phyloP scores from a whole-genome alignment of 30 jellyfish, hydroid and myxozoan genomes.

The Chrysaora quinquecirrha region DNA sequence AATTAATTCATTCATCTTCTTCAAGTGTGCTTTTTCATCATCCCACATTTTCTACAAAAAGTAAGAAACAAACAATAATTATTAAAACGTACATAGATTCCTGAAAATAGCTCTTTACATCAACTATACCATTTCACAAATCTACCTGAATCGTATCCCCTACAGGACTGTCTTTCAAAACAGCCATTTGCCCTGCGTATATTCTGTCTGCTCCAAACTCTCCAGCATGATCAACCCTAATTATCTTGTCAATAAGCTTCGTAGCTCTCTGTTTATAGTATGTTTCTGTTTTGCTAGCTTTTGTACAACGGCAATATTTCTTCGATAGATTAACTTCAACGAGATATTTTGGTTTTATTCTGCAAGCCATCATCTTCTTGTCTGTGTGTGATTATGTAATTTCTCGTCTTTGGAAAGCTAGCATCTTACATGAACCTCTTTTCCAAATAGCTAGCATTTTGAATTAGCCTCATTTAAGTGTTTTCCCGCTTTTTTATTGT shows the following conservation, averaged over 20 bases:
- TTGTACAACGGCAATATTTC: conserved; percentile 23
- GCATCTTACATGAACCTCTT: too few species aligned
- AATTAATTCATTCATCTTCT: conserved; percentile 60
- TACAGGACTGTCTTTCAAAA: conserved; percentile 53
- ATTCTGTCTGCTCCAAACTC: conserved; percentile 95
- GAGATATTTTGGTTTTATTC: neutral
- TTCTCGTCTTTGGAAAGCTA: too few species aligned
- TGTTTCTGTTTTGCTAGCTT: conserved; percentile 18
- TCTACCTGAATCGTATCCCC: conserved; percentile 80
- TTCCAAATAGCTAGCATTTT: too few species aligned
- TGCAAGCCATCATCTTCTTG: neutral
- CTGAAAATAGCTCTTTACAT: too few species aligned
- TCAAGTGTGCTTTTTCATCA: conserved; percentile 85
- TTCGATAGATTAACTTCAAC: neutral
- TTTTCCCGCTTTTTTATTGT: too few species aligned
- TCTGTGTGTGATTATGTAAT: too few species aligned
- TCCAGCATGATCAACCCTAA: conserved; percentile 97
- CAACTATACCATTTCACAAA: neutral
- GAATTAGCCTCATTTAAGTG: too few species aligned
- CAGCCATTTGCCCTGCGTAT: conserved; percentile 96
- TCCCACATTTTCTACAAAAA: conserved; percentile 92
- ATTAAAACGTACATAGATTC: too few species aligned
- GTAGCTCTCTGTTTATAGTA: conserved; percentile 27
- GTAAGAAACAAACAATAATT: neutral
- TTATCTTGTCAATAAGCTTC: conserved; percentile 54